Evolutionary conservation across 1,140 invertebrate genomes (phyloP).

Genomic region (Aphelenchoides besseyi): DNA sequence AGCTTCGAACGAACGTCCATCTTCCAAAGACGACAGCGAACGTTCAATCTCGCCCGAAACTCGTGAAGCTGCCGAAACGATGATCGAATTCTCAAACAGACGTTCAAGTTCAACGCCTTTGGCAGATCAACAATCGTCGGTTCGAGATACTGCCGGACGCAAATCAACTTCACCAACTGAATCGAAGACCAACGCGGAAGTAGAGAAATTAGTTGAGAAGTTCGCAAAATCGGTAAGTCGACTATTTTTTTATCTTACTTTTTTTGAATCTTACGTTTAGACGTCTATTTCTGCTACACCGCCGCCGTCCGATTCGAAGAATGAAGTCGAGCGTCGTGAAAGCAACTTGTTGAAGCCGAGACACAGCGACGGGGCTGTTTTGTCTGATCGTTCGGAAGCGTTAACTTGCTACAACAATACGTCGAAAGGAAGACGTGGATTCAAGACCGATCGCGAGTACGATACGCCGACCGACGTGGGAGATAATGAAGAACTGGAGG

Average conservation of each 20-base stretch:
- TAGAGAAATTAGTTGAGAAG: neutral
- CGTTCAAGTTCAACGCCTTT: too few relatives aligned
- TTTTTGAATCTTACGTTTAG: neutral
- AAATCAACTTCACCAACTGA: too few relatives aligned
- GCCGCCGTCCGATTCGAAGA: neutral
- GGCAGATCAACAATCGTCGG: too few relatives aligned
- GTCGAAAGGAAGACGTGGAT: neutral
- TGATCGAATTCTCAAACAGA: neutral
- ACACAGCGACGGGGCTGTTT: neutral
- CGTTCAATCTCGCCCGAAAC: neutral
- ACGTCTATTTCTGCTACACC: neutral
- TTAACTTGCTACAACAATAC: constrained; percentile 2
- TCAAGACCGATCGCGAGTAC: constrained; percentile 18
- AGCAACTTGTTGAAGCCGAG: too few relatives aligned
- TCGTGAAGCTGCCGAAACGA: neutral
- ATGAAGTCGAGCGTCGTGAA: neutral
- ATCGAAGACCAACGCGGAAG: neutral
- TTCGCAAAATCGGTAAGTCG: neutral
- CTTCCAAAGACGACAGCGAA: neutral
- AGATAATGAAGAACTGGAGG: constrained; percentile 8
- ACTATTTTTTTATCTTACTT: neutral
- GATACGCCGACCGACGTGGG: neutral
- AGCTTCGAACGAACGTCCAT: neutral
- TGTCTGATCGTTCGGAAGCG: neutral
- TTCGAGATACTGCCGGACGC: too few relatives aligned